Evolutionary conservation across 2,113 vertebrate species (phyloP).

Genomic region (Anarrhichthys ocellatus): DNA sequence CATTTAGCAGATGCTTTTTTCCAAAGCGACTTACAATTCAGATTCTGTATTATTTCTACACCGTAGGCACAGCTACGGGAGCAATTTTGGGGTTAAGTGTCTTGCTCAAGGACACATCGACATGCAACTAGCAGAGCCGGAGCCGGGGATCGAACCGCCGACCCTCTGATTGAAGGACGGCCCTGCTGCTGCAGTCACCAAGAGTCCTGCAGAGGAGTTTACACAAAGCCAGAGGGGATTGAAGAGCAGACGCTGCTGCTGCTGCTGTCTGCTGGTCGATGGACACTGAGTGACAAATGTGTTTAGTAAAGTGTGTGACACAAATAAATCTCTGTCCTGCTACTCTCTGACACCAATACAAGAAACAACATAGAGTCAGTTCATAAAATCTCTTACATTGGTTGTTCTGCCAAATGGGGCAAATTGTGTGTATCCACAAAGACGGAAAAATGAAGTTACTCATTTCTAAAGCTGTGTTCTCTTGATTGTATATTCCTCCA

Average conservation of each 20-base stretch:
- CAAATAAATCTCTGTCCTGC: constrained; percentile 2
- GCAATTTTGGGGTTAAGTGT: too few species aligned
- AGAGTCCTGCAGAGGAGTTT: background rate
- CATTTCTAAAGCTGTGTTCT: background rate
- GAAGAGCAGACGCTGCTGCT: constrained; percentile 11
- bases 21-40: too few species aligned
- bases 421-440: background rate
- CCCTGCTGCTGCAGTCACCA: too few species aligned
- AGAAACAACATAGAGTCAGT: background rate
- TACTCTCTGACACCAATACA: background rate
- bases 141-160: too few species aligned
- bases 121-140: too few species aligned
- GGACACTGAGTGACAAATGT: constrained; percentile 33
- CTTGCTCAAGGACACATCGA: too few species aligned
- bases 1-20: too few species aligned
- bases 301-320: constrained; percentile 10
- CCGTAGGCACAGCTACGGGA: too few species aligned
- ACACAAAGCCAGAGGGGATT: constrained; percentile 25
- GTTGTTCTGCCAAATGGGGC: too few species aligned
- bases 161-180: too few species aligned
- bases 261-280: constrained; percentile 15
- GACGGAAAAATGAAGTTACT: background rate
- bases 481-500: too few species aligned
- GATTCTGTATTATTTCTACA: too few species aligned
- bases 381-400: background rate